Conservation (phyloP, 2,888 invertebrate genomes). For the Glyphotaelius pellucidus region DNA sequence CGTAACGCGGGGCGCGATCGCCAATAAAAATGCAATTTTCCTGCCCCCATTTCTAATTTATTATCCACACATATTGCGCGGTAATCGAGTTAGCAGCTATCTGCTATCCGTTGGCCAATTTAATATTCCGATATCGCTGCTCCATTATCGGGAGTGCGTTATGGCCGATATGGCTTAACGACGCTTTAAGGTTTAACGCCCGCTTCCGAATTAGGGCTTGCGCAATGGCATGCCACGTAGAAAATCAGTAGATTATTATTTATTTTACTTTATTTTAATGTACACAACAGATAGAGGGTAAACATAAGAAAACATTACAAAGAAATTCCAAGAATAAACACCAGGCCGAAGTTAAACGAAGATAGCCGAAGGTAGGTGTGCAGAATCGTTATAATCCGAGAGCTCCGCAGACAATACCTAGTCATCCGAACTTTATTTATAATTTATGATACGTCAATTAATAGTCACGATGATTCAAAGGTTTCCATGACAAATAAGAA, state of each 20-base stretch:
- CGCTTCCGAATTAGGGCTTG: not conserved
- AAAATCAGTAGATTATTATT: not conserved
- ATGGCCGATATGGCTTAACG: not conserved
- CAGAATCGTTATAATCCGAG: too few species aligned
- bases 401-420: too few species aligned
- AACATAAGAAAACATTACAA: too few species aligned
- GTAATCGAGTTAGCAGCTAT: conserved; percentile 64
- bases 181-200: not conserved
- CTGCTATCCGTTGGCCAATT: conserved; percentile 54
- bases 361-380: too few species aligned
- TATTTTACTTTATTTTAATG: not conserved
- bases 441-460: too few species aligned
- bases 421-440: too few species aligned
- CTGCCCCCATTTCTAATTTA: conserved; percentile 59
- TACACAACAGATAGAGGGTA: too few species aligned
- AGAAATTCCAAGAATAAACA: too few species aligned
- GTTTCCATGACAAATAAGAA: too few species aligned
- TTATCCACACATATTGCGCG: conserved; percentile 65
- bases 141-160: conserved; percentile 44
- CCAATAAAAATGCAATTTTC: conserved; percentile 66
- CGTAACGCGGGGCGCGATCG: conserved; percentile 29
- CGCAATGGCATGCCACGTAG: not conserved
- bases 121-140: conserved; percentile 60
- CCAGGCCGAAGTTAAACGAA: too few species aligned
- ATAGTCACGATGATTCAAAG: too few species aligned